phyloP scores from a whole-genome alignment of 35 echinoderm and acorn worm genomes.

The Hemicentrotus pulcherrimus region DNA sequence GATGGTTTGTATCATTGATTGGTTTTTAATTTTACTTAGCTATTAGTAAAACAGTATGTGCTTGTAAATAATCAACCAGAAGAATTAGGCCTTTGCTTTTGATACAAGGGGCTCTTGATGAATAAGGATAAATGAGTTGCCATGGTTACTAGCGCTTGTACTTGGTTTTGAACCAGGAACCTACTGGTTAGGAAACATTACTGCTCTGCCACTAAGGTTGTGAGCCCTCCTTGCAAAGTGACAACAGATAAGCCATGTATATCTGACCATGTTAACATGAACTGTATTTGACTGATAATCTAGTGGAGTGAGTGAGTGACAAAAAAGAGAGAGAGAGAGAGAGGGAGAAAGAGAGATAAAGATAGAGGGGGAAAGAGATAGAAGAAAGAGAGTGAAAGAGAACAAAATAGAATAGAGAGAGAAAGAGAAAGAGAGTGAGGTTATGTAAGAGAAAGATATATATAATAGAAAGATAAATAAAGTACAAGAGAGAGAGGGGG shows the following conservation, averaged over 20 bases:
- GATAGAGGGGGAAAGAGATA: too few relatives aligned
- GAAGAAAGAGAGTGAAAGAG: too few relatives aligned
- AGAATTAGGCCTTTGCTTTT: background rate
- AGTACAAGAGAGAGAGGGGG: too few relatives aligned
- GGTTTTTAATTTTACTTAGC: background rate
- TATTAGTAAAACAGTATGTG: background rate
- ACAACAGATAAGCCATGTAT: background rate
- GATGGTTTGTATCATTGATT: background rate
- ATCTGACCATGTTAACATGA: background rate
- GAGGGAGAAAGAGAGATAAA: too few relatives aligned
- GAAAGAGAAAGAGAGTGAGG: too few relatives aligned
- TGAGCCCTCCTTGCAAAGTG: background rate
- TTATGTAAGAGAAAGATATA: too few relatives aligned
- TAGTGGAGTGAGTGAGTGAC: background rate
- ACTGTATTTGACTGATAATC: background rate
- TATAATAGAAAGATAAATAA: too few relatives aligned
- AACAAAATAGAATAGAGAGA: too few relatives aligned
- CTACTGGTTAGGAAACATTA: background rate
- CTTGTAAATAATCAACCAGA: background rate
- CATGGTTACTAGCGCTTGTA: background rate
- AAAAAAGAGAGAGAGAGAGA: background rate
- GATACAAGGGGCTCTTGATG: background rate
- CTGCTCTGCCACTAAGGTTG: background rate
- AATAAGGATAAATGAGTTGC: background rate
- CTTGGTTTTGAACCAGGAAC: background rate